Base-by-base conservation (phyloP, 2,888 invertebrate species). In the Masnerella sp. region DNA sequence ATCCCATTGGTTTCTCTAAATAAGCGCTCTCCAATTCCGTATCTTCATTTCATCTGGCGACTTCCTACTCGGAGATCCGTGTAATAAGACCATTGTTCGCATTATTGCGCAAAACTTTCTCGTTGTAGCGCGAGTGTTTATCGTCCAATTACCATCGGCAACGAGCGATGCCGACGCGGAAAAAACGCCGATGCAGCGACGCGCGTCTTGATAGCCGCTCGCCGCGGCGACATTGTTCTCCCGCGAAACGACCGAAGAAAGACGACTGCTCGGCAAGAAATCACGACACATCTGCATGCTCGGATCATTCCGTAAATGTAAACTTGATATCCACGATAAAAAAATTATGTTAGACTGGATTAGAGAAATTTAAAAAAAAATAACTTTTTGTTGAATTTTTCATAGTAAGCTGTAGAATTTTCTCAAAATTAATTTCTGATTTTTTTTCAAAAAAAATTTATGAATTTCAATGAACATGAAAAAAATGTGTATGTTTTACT, bases 281-380 rank as follows among this genome's bases (percentile, higher is more conserved):
- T 70, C 74, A 74, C 56, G 36, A 61, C 61, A 62, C 65, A 74
- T 74, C 70, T 70, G 74, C 70, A 74, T 74, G 70, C 70, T 67
- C 3, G 38, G 64, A 81, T 82, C 80, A 79, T 70, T 81, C 80
- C 82, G 82, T 82, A 82, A 83, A 82, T 80, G 82, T 82, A 81
- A 81, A 69, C 69, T 65, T 49, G 59, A 65, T 70, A 65, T 18
- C 56, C 69, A 59, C 65, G 69, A 45, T 58, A 40, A 74, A 74
- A 74, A 70, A 74, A 64, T 32, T 56, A 64, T 64, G 68, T 68
- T 74, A 38, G 68, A 38, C 52, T 34, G 49, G 47, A 54, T 61
- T 61, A 67, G 67, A 67, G 59, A 54, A 68, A 42, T 7, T n/a
- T n/a, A n/a, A n/a, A n/a, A n/a, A n/a, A n/a, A n/a, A n/a, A n/a